Evolutionary conservation across 2,113 vertebrate species (phyloP).

Genomic region (Grammatotria lemairii): DNA sequence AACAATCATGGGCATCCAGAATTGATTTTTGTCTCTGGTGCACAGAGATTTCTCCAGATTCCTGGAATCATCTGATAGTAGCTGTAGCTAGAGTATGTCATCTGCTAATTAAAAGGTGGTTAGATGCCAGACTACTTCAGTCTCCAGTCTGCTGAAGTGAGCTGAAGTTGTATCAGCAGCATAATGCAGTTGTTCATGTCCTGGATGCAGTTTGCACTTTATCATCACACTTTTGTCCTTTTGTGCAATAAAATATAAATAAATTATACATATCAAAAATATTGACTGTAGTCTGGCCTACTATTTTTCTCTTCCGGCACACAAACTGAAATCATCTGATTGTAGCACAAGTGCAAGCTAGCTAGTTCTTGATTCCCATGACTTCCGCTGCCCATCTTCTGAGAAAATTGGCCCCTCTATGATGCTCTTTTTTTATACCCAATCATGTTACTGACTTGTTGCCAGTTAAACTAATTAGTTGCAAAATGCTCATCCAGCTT

Average conservation of each 20-base stretch:
- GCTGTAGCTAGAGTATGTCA: background rate
- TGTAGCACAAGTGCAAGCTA: background rate
- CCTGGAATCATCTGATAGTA: background rate
- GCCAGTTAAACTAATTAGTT: background rate
- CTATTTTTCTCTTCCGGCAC: background rate
- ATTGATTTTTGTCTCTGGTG: background rate
- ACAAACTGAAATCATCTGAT: background rate
- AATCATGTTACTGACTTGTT: background rate
- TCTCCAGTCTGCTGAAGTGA: background rate
- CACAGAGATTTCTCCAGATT: background rate
- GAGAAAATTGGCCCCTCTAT: background rate
- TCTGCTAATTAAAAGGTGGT: background rate
- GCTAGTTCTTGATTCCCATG: background rate
- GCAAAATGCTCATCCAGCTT: background rate
- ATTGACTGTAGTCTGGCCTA: background rate
- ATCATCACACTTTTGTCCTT: background rate
- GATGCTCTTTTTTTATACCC: background rate
- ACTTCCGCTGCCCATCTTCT: background rate
- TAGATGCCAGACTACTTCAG: background rate
- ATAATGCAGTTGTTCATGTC: background rate
- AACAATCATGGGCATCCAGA: background rate
- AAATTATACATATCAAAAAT: background rate
- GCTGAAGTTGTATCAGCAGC: background rate
- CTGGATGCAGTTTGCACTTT: background rate
- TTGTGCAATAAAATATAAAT: background rate